Base-by-base conservation (phyloP, 2,888 invertebrate species). In the Lasioglossum calceatum region DNA sequence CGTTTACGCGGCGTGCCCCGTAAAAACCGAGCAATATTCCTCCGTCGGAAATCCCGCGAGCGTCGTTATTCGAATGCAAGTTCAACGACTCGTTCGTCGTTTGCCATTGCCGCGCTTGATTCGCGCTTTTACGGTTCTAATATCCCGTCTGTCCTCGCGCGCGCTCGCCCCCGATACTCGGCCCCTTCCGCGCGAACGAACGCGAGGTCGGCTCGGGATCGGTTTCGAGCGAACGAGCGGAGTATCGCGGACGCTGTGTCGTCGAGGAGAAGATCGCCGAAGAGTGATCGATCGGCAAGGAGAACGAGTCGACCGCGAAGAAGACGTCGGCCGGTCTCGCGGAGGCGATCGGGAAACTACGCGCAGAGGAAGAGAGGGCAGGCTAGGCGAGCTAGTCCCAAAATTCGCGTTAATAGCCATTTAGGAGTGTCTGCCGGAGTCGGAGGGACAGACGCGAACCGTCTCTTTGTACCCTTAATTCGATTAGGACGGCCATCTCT, bases 391-490 rank as follows among this genome's bases (percentile, higher is more conserved):
- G 83, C 79, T 79, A 79, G 86, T 91, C 88, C 88, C 90, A 88
- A 91, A 90, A 88, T 89, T 92, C 90, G 78, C 88, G 90, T 88
- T 91, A 90, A 93, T 92, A 92, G 91, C 89, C 87, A 92, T 91
- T 92, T 92, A 90, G 88, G 89, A 85, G 91, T 88, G 89, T 91
- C 88, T 86, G 85, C 78, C 79, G 64, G 87, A 87, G 86, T 85
- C 86, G 89, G 82, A 88, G 91, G 89, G 92, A 83, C 84, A 84
- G 82, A 80, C 89, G 87, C 86, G 85, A 89, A 88, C 82, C 89
- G 92, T 92, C 93, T 94, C 94, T 94, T 94, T 94, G 94, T 93
- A 92, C 92, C 93, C 92, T 92, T 92, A 94, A 94, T 94, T 94
- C 92, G 91, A 94, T 94, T 94, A 94, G 85, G 85, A 89, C 89